Conservation (phyloP, 1,140 invertebrate species). For the Dendrolimus punctatus region DNA sequence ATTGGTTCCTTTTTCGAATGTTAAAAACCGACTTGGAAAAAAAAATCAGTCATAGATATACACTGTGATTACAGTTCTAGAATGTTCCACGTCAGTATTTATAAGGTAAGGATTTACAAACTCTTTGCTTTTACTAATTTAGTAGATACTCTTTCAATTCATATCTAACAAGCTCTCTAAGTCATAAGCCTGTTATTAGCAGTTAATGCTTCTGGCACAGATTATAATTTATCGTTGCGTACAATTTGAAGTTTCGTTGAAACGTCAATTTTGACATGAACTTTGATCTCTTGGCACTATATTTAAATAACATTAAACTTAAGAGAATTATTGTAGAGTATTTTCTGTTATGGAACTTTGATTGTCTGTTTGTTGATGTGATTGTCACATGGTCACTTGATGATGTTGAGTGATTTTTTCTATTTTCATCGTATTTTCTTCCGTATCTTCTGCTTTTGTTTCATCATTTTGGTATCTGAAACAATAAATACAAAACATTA, state of each 20-base stretch:
- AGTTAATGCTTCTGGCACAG: constrained; percentile 20
- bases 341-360: constrained; percentile 27
- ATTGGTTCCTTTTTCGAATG: too few species aligned
- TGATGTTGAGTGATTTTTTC: neutral
- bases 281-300: constrained; percentile 31
- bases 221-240: constrained; percentile 18
- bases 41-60: too few species aligned
- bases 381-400: constrained; percentile 41
- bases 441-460: constrained; percentile 33
- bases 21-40: too few species aligned
- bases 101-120: too few species aligned
- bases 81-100: too few species aligned
- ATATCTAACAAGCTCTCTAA: too few species aligned
- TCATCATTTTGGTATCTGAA: constrained; percentile 45
- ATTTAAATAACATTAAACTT: constrained; percentile 15
- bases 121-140: too few species aligned
- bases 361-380: constrained; percentile 18
- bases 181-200: constrained; percentile 6
- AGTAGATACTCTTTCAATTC: too few species aligned
- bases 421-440: constrained; percentile 38
- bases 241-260: constrained; percentile 21
- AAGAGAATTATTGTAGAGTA: constrained; percentile 45
- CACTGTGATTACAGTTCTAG: too few species aligned
- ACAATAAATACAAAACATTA: constrained; percentile 10
- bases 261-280: neutral